phyloP scores from a whole-genome alignment of 2,797 vertebrate species.

The Kryptolebias ocellatus region DNA sequence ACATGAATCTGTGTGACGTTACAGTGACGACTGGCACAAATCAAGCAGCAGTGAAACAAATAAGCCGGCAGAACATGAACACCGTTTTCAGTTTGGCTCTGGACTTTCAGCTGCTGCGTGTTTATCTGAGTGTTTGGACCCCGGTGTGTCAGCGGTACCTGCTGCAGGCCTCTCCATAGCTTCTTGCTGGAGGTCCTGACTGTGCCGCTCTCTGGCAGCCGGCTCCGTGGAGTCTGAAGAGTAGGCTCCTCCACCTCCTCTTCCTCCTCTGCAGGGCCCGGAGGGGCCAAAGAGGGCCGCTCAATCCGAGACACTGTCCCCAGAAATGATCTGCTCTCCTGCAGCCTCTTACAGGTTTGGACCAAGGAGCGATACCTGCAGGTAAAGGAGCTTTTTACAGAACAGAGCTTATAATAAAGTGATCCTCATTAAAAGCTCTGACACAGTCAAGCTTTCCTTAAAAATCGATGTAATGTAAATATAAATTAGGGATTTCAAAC shows the following conservation, averaged over 20 bases:
- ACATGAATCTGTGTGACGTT: no score
- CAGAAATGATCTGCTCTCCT: not conserved
- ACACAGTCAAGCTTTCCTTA: no score
- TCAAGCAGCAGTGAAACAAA: no score
- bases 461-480: no score
- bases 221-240: not conserved
- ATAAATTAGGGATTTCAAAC: no score
- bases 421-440: no score
- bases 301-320: not conserved
- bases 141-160: constrained; percentile 50
- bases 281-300: not conserved
- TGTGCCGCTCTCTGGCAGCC: constrained; percentile 15
- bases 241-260: not conserved
- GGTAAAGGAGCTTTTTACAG: not conserved
- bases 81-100: no score
- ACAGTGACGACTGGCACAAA: no score
- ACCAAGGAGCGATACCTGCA: constrained; percentile 65
- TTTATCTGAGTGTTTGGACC: no score
- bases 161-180: constrained; percentile 66
- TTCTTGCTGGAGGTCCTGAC: constrained; percentile 37
- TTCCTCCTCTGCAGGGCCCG: not conserved
- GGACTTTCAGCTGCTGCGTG: no score
- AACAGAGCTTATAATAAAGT: not conserved
- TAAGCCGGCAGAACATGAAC: no score
- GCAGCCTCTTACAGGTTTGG: constrained; percentile 42